Conservation (phyloP, 1,140 invertebrate genomes). For the Nasonia longicornis region DNA sequence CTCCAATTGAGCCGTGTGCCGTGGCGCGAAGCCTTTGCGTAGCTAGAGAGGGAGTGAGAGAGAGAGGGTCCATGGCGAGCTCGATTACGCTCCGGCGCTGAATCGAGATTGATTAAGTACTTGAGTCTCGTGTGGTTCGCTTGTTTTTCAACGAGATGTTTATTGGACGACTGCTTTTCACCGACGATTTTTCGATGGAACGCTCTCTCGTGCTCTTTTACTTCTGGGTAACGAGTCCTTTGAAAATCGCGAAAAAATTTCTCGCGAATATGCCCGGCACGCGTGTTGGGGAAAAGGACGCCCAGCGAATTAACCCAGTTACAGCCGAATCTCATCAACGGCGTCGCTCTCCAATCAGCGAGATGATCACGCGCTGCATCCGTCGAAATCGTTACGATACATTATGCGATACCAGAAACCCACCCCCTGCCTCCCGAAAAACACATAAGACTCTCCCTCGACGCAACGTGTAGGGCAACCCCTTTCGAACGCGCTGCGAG, state of each 20-base stretch:
- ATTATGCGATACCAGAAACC: too few relatives aligned
- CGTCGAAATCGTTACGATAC: too few relatives aligned
- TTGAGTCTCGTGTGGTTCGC: not conserved
- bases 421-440: too few relatives aligned
- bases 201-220: not conserved
- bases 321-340: constrained; percentile 4
- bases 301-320: constrained; percentile 34
- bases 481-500: not conserved
- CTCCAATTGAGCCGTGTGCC: not conserved
- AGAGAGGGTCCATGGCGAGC: not conserved
- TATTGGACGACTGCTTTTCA: constrained; percentile 3
- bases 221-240: not conserved
- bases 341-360: too few relatives aligned
- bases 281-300: not conserved
- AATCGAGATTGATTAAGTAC: constrained; percentile 37
- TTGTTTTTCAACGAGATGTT: constrained; percentile 29
- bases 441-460: too few relatives aligned
- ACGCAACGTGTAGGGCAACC: too few relatives aligned
- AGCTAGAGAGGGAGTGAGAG: not conserved
- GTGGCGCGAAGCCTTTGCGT: not conserved
- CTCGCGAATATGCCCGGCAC: too few relatives aligned
- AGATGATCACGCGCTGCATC: too few relatives aligned
- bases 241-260: not conserved
- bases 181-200: not conserved
- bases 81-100: not conserved